These are phyloP conservation scores for Drosophila burlai DNA, from an alignment of 1,140 invertebrate genomes.

Conservation along the genomic window DNA sequence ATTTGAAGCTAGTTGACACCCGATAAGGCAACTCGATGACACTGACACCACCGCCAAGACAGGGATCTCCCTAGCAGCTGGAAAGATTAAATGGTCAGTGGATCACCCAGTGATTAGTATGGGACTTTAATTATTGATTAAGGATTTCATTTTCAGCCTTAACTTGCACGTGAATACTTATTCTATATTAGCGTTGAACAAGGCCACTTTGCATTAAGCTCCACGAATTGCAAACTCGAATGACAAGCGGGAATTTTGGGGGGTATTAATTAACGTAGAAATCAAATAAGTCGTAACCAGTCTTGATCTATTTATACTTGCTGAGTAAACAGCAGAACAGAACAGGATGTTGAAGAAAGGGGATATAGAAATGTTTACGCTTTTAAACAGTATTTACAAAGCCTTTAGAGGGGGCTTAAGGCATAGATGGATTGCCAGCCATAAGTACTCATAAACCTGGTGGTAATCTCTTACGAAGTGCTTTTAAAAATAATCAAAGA, in stretches of 20 bases:
- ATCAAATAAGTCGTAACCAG: background rate
- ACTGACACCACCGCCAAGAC: background rate
- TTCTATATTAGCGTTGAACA: background rate
- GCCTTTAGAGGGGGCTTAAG: background rate
- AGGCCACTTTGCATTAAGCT: background rate
- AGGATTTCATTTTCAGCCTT: background rate
- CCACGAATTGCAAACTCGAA: too few species aligned
- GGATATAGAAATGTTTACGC: background rate
- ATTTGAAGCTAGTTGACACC: slow-evolving; percentile 25
- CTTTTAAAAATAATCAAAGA: background rate
- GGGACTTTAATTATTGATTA: too few species aligned
- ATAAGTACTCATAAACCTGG: background rate
- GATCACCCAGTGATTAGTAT: background rate
- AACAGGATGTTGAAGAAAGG: slow-evolving; percentile 16
- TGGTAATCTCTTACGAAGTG: background rate
- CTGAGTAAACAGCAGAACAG: background rate
- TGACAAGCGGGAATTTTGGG: background rate
- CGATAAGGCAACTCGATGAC: slow-evolving; percentile 41
- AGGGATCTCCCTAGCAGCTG: background rate
- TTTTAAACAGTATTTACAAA: background rate
- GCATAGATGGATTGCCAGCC: background rate
- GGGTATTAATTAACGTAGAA: background rate
- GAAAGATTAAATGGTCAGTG: background rate
- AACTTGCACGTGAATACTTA: background rate
- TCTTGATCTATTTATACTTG: background rate